Evolutionary conservation across 1,140 invertebrate genomes (phyloP).

Genomic region (Samia ricini): DNA sequence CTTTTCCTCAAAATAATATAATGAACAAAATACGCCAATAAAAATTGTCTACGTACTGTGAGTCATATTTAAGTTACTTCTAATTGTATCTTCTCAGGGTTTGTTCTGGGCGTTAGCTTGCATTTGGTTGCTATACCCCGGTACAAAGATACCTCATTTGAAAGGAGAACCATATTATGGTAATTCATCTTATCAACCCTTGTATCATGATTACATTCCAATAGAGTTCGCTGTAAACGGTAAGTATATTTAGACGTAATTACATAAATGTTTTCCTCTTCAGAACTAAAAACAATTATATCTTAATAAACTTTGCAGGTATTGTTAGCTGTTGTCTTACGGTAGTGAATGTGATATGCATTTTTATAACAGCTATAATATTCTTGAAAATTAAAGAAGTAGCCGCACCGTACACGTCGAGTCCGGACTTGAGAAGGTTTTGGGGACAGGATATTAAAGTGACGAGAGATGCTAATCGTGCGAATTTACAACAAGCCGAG

Average conservation of each 20-base stretch:
- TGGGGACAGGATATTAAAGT: slow-evolving; percentile 88
- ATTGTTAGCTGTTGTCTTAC: slow-evolving; percentile 89
- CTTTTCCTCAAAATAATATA: too few species aligned
- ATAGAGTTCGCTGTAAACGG: slow-evolving; percentile 87
- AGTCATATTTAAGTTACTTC: neutral
- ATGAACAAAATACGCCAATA: too few species aligned
- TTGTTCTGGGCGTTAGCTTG: slow-evolving; percentile 86
- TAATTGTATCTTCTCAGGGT: slow-evolving; percentile 78
- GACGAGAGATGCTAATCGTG: slow-evolving; percentile 81
- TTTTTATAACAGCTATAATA: slow-evolving; percentile 89
- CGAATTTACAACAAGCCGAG: slow-evolving; percentile 56
- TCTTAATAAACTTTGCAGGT: slow-evolving; percentile 52
- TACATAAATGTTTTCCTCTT: neutral
- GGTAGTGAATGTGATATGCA: slow-evolving; percentile 90
- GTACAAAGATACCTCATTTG: slow-evolving; percentile 83
- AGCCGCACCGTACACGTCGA: slow-evolving; percentile 87
- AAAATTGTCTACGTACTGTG: neutral
- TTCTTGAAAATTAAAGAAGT: slow-evolving; percentile 94
- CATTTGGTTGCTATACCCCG: slow-evolving; percentile 83
- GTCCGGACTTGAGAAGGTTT: slow-evolving; percentile 85
- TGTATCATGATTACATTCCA: slow-evolving; percentile 85
- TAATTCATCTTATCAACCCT: slow-evolving; percentile 80
- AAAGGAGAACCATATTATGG: slow-evolving; percentile 81
- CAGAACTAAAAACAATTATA: neutral
- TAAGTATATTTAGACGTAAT: slow-evolving; percentile 23